Base-by-base conservation (phyloP, 2,113 vertebrate genomes). In the Pyrgilauda ruficollis region DNA sequence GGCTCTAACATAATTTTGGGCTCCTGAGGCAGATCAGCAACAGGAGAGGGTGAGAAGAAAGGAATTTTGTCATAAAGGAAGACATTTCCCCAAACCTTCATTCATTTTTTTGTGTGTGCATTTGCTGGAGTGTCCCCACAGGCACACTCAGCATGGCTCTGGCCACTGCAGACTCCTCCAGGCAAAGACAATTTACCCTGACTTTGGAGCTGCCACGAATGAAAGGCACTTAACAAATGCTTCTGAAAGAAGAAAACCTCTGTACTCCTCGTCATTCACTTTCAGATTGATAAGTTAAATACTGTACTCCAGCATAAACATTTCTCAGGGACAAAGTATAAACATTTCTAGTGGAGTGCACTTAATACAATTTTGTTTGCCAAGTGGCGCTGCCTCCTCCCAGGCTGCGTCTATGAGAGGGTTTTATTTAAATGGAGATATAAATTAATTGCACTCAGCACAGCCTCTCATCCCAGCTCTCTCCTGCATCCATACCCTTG, bases 291-390 rank as follows among this genome's bases (percentile, higher is more conserved):
- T 96, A 89, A 92, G 90, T 94, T 95, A 96, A 97, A 96, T 95
- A 96, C 93, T 76, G 92, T 88, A 84, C 85, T 94, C 80, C 83
- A 94, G 90, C 93, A 96, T 87, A 96, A 97, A 96, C 90, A 96
- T 96, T 94, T 95, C 93, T 92, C 88, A 88, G 96, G 93, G 94
- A 96, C 90, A 90, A 92, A 90, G 90, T 96, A 97, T 95, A 96
- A 96, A 97, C 96, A 94, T 96, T 96, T 93, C 94, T 78, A 89
- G 96, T 89, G 94, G 92, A 96, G 86, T 95, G 93, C 96, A 95
- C 96, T 97, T 96, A 96, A 95, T 90, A 95, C 66, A 64, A 76
- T 97, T 96, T 82, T 95, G 90, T 95, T 96, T 93, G 96, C 96
- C 96, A 96, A 95, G 96, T 84, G 90, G 80, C 0, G 2, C 76